Evolutionary conservation across 2,888 invertebrate genomes (phyloP), one percentile per base, ranked within the genome.

Genomic region (Andrena bucephala): DNA sequence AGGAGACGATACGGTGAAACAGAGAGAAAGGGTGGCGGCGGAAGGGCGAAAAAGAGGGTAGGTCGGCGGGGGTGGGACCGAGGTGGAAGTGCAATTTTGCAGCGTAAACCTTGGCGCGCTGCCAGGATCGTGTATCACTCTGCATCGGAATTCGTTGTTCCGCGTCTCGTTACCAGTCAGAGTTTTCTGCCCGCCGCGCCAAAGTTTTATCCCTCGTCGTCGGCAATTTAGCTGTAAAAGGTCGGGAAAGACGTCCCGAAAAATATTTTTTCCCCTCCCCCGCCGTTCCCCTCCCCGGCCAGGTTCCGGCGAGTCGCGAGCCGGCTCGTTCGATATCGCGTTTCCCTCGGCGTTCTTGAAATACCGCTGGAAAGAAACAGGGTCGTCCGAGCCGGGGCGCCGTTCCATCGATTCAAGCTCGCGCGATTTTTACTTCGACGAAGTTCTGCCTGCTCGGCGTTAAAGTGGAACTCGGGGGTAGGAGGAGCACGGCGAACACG

Each of bases 101-200:
- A 91, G 89, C 89, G 90, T 89, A 91, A 91, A 91, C 88, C 88
- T 90, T 92, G 92, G 92, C 92, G 86, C 72, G 76, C 86, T 81
- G 91, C 92, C 92, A 92, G 88, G 79, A 82, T 89, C 91, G 91
- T 91, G 92, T 92, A 92, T 92, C 91, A 91, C 90, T 90, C 90
- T 85, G 89, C 91, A 92, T 91, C 86, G 92, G 92, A 92, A 92
- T 92, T 91, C 92, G 91, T 91, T 91, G 92, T 92, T 91, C 91
- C 91, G 89, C 91, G 91, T 91, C 91, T 92, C 91, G 92, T 92
- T 92, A 92, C 92, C 89, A 87, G 88, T 89, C 88, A 82, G 85
- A 84, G 88, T 90, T 91, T 90, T 89, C 89, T 86, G 85, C 87
- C 85, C 83, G 85, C 84, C 79, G 83, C 79, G 79, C 85, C 85